Conservation (phyloP, 2,797 vertebrate genomes). For the Acanthurus tractus region DNA sequence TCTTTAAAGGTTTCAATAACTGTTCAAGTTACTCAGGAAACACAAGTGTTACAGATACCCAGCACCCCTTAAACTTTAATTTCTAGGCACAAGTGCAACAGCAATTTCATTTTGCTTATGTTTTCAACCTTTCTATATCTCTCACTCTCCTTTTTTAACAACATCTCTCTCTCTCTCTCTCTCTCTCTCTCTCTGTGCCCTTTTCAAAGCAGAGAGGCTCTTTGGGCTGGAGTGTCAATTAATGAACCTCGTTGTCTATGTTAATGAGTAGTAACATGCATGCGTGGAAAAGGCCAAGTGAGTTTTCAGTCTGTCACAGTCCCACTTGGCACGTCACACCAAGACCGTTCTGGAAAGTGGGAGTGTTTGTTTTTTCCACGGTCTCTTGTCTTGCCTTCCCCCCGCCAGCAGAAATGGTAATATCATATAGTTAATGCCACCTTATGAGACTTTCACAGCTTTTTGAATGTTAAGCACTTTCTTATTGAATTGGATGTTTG, state of each 20-base stretch:
- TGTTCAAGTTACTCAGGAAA: conserved; percentile 22
- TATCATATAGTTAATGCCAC: conserved; percentile 69
- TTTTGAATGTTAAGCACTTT: conserved; percentile 83
- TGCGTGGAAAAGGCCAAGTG: conserved; percentile 79
- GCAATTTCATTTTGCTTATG: conserved; percentile 61
- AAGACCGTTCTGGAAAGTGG: conserved; percentile 61
- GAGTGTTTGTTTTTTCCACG: conserved; percentile 66
- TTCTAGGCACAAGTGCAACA: conserved; percentile 47
- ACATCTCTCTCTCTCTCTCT: not conserved
- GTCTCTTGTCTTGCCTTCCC: conserved; percentile 51
- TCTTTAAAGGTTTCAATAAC: not conserved
- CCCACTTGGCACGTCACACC: conserved; percentile 60
- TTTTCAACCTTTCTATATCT: conserved; percentile 34
- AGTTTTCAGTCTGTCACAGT: conserved; percentile 70
- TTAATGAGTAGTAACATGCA: conserved; percentile 81
- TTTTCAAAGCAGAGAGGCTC: conserved; percentile 81
- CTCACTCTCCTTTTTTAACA: conserved; percentile 33
- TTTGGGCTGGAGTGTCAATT: conserved; percentile 79
- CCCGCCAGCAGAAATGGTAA: conserved; percentile 57
- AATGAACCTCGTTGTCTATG: conserved; percentile 84
- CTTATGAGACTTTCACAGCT: conserved; percentile 77
- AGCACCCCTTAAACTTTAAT: conserved; percentile 68
- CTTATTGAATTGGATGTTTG: conserved; percentile 87
- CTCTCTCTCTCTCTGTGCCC: conserved; percentile 57
- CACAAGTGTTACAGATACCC: conserved; percentile 15